phyloP scores from a whole-genome alignment of 1,140 invertebrate genomes.

The Drosophila lini region DNA sequence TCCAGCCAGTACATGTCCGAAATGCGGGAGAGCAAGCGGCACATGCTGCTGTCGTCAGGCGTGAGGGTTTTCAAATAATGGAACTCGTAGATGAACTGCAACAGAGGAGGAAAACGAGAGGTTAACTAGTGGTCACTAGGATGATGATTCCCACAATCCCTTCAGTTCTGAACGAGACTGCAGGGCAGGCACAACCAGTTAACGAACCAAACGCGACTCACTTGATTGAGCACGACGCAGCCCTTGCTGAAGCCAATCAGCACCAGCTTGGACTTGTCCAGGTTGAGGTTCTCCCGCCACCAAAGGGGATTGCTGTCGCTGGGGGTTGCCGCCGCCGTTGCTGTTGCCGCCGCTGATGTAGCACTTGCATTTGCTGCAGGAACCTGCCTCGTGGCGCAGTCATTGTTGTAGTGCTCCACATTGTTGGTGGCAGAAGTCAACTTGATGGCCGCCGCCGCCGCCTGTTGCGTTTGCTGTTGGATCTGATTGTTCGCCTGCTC shows the following conservation, averaged over 20 bases:
- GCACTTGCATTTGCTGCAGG: slow-evolving; percentile 33
- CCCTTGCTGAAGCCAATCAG: slow-evolving; percentile 96
- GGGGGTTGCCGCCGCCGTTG: slow-evolving; percentile 13
- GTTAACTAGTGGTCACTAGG: neutral
- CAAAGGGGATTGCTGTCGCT: slow-evolving; percentile 80
- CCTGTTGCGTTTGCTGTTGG: slow-evolving; percentile 22
- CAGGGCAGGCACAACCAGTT: slow-evolving; percentile 52
- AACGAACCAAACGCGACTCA: slow-evolving; percentile 81
- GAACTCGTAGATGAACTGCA: slow-evolving; percentile 91
- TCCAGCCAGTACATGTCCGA: slow-evolving; percentile 94
- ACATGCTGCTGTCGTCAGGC: slow-evolving; percentile 86
- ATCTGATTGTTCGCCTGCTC: slow-evolving; percentile 48
- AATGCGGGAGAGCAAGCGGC: slow-evolving; percentile 87
- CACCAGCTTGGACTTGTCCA: slow-evolving; percentile 86
- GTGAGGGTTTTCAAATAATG: slow-evolving; percentile 89
- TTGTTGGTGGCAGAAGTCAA: slow-evolving; percentile 49
- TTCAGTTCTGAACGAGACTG: slow-evolving; percentile 4
- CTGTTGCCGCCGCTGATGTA: neutral
- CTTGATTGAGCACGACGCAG: slow-evolving; percentile 95
- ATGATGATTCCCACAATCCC: neutral
- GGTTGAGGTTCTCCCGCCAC: slow-evolving; percentile 85
- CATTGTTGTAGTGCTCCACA: slow-evolving; percentile 72
- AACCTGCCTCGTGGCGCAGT: slow-evolving; percentile 44
- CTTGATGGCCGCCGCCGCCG: slow-evolving; percentile 30
- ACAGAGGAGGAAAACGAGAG: neutral